These are phyloP conservation scores for Allolobophora icterica DNA, from an alignment of 2,888 invertebrate genomes.

Conservation along the genomic window DNA sequence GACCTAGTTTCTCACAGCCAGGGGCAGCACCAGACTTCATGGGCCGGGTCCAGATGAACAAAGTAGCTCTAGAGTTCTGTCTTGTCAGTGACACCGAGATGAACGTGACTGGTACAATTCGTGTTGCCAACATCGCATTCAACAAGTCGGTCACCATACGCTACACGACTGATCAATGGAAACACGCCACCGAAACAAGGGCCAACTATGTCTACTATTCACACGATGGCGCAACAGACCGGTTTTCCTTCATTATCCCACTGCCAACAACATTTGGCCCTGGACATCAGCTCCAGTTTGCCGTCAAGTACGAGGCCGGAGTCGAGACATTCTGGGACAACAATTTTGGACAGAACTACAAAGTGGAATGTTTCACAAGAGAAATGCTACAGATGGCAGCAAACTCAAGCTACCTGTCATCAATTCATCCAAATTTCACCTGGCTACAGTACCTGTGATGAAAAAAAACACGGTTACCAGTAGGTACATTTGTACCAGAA, in stretches of 20 bases:
- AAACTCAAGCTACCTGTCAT: not conserved
- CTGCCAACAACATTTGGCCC: slow-evolving; percentile 55
- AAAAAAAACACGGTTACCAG: not conserved
- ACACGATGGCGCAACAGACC: slow-evolving; percentile 90
- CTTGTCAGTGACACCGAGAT: slow-evolving; percentile 65
- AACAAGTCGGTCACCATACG: slow-evolving; percentile 88
- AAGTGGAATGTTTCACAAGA: slow-evolving; percentile 54
- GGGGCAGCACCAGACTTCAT: slow-evolving; percentile 77
- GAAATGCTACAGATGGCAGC: not conserved
- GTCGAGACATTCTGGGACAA: slow-evolving; percentile 60
- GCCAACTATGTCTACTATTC: slow-evolving; percentile 77
- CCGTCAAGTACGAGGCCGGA: slow-evolving; percentile 53
- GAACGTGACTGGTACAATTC: slow-evolving; percentile 72
- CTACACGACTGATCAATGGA: slow-evolving; percentile 86
- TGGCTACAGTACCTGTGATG: slow-evolving; percentile 20
- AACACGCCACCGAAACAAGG: slow-evolving; percentile 80
- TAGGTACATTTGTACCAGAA: not conserved
- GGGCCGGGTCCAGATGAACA: slow-evolving; percentile 77
- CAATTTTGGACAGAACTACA: slow-evolving; percentile 59
- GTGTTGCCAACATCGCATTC: slow-evolving; percentile 88
- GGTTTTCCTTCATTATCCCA: slow-evolving; percentile 75
- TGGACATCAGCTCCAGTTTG: slow-evolving; percentile 56
- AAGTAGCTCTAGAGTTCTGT: slow-evolving; percentile 86
- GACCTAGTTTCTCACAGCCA: slow-evolving; percentile 85
- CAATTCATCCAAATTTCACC: not conserved